These are phyloP conservation scores for Atta texana DNA, from an alignment of 1,140 invertebrate species.

Conservation along the genomic window DNA sequence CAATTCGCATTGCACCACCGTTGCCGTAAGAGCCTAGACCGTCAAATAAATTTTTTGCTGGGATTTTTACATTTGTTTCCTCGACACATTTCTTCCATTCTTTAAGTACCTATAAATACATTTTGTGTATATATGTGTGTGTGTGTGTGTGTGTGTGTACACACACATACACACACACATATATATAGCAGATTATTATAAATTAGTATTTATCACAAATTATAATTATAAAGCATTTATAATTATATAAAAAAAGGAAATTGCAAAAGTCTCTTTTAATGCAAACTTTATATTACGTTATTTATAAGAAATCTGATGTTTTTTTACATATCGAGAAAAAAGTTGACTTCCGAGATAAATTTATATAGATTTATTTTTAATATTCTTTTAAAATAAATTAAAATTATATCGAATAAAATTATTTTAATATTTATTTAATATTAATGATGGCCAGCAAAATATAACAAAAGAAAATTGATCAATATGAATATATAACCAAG, in stretches of 20 bases:
- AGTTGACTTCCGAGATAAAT: not conserved
- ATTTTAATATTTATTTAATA: not conserved
- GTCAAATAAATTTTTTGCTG: too few relatives aligned
- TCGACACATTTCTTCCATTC: too few relatives aligned
- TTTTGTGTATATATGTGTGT: too few relatives aligned
- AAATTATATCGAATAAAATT: not conserved
- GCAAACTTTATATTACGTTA: not conserved
- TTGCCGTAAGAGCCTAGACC: too few relatives aligned
- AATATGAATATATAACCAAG: too few relatives aligned
- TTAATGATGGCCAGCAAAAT: not conserved
- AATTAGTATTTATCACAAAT: conserved; percentile 12
- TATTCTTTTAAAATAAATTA: not conserved
- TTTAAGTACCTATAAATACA: too few relatives aligned
- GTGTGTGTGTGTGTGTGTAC: too few relatives aligned
- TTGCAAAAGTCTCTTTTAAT: not conserved
- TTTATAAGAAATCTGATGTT: not conserved
- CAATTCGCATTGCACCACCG: too few relatives aligned
- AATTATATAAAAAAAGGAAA: not conserved
- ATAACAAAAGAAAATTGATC: not conserved
- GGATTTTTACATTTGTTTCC: too few relatives aligned
- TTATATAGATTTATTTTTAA: not conserved
- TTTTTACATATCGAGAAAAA: not conserved
- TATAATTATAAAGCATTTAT: conserved; percentile 32
- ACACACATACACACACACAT: not conserved
- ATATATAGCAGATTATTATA: not conserved